Evolutionary conservation across 2,797 vertebrate genomes (phyloP), one percentile per base, ranked within the genome.

Genomic region (Hypotaenidia philippensis): DNA sequence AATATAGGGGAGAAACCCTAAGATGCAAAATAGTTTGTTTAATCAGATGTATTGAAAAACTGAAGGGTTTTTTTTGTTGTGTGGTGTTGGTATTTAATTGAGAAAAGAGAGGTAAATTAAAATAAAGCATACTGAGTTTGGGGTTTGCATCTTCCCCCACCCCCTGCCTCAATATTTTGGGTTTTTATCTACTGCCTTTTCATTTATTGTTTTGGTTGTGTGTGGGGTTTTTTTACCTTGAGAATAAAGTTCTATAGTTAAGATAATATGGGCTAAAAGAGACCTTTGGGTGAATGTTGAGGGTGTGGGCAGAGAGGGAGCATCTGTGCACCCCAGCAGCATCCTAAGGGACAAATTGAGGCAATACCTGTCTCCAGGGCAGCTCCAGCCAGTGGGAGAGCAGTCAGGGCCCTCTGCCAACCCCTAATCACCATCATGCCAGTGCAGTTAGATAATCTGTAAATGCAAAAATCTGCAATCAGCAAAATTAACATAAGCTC

Each of bases 381-480:
- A 63, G 38, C 49, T 78, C 29, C 38, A 89, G 49, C 15, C 14
- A 8, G 45, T 22, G 47, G 60, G n/a, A 77, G 86, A 87, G 34
- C 53, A 79, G 17, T 27, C 13, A 25, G 69, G 82, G 77, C 76
- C 53, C 60, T 77, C 66, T 89, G 93, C 80, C 87, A 94, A 56
- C 63, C 38, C 29, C 49, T 87, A 83, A 96, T 96, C 96, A 91
- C 91, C 83, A 47, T 16, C 8, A 34, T 83, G 63, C 36, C 83
- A 64, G 77, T 61, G 85, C 91, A 86, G 95, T 77, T 96, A 84
- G 40, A 84, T 38, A 83, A 68, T 89, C 92, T 86, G 38, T 18
- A 92, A 82, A 83, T 86, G 83, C 49, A 95, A 91, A 96, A 95
- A 91, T 87, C 69, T 64, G 57, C 52, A 70, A 53, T 20, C 83